A percentile compares a stretch with the other conserved stretches of the same genome.
phyloP scores from a whole-genome alignment of 2,797 vertebrate genomes.

The Muscicapa striata region DNA sequence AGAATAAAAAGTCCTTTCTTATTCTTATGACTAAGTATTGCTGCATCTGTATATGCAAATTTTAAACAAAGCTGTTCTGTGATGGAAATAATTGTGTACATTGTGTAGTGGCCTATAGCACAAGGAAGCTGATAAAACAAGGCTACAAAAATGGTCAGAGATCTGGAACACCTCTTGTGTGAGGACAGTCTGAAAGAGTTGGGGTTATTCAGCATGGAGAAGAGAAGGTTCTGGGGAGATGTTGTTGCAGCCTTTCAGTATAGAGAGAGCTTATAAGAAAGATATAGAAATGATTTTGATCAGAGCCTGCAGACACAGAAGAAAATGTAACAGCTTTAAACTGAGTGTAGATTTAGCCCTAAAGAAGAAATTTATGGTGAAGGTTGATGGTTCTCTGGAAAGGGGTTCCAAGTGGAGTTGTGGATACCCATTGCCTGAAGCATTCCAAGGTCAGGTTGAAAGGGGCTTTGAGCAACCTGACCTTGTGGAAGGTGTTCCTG shows the following conservation, averaged over 20 bases:
- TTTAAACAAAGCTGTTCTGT: neutral
- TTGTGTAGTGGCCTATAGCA: neutral
- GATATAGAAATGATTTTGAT: neutral
- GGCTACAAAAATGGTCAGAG: neutral
- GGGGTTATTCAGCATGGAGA: neutral
- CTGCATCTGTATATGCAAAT: neutral
- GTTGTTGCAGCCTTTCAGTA: neutral
- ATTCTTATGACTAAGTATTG: neutral
- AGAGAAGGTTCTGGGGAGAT: neutral
- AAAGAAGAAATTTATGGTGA: neutral
- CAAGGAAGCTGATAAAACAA: neutral
- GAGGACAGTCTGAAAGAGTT: neutral
- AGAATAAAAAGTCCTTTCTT: neutral
- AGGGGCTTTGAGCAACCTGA: neutral
- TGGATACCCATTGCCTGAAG: fast-evolving
- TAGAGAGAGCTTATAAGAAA: no score
- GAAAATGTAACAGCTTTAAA: neutral
- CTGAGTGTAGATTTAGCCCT: neutral
- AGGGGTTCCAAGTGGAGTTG: neutral
- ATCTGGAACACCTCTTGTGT: neutral
- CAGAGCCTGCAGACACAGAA: neutral
- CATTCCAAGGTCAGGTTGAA: neutral
- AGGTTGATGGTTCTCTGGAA: neutral
- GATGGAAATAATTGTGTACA: neutral
- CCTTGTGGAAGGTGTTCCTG: neutral